A percentile compares a stretch with the other conserved stretches of the same genome.
These are phyloP conservation scores for Panthera leo DNA, from an alignment of 2,113 vertebrate genomes.

Conservation along the genomic window DNA sequence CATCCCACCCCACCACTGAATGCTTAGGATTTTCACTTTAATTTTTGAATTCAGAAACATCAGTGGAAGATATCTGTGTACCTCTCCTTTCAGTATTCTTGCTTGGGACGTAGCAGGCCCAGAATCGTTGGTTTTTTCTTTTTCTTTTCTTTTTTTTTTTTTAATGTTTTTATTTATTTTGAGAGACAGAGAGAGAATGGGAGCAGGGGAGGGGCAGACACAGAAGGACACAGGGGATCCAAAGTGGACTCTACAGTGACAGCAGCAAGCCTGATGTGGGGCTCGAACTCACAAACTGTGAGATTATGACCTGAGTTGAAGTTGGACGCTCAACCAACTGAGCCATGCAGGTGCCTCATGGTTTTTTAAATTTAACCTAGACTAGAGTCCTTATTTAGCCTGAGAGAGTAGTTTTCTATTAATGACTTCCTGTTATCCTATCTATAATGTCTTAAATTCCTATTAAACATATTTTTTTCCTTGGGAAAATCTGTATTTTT, in stretches of 20 bases:
- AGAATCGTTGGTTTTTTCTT: not conserved
- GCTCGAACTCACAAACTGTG: no score
- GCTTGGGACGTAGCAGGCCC: not conserved
- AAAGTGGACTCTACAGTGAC: no score
- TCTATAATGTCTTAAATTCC: not conserved
- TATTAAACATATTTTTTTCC: not conserved
- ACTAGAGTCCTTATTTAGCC: not conserved
- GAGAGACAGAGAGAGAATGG: no score
- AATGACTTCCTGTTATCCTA: not conserved
- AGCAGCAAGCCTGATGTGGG: no score
- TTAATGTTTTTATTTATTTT: no score
- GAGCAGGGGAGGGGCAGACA: no score
- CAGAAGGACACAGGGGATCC: no score
- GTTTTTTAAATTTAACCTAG: not conserved
- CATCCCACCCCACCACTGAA: not conserved
- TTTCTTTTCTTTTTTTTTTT: no score
- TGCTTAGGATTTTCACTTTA: not conserved
- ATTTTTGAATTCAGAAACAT: not conserved
- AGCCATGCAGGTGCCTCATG: no score
- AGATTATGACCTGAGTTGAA: no score
- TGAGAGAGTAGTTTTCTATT: not conserved
- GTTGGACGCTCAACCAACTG: no score
- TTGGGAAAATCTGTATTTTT: not conserved
- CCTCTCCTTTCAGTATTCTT: not conserved
- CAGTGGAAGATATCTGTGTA: not conserved